Evolutionary conservation across 2,113 vertebrate species (phyloP).

Genomic region (Hemiprocne comata): DNA sequence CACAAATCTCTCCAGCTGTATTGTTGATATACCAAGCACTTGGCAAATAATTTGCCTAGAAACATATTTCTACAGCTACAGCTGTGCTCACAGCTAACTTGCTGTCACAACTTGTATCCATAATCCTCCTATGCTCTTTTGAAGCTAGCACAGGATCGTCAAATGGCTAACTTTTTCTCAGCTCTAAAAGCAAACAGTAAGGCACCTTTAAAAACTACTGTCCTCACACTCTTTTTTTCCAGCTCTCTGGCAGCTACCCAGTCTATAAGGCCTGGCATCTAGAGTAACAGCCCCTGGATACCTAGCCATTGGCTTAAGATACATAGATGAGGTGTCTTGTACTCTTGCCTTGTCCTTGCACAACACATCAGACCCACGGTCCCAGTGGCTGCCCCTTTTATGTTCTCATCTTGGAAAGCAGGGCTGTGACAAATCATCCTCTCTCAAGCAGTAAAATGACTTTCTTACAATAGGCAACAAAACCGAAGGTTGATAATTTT

Average conservation of each 20-base stretch:
- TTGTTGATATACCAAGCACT: slow-evolving; percentile 1
- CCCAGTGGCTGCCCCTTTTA: not conserved
- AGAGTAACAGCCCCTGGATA: not conserved
- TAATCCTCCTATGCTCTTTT: slow-evolving; percentile 1
- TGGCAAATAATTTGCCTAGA: slow-evolving; percentile 28
- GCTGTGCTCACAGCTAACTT: slow-evolving; percentile 12
- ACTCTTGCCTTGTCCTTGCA: not conserved
- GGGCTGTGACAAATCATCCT: not conserved
- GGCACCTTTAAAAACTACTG: not conserved
- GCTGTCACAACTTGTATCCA: not conserved
- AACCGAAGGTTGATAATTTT: not conserved
- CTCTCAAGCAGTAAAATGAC: not conserved
- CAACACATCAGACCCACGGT: not conserved
- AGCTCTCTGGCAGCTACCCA: not conserved
- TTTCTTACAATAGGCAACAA: not conserved
- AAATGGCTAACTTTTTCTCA: not conserved
- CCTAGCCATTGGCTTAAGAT: not conserved
- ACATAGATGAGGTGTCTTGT: not conserved
- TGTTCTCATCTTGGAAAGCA: not conserved
- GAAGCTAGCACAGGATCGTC: not conserved
- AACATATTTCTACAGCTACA: not conserved
- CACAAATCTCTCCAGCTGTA: slow-evolving; percentile 6
- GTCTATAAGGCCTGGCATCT: not conserved
- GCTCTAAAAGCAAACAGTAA: not conserved
- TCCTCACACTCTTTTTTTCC: not conserved